Evolutionary conservation across 2,797 vertebrate species (phyloP).

Genomic region (Syndactyla subalaris): DNA sequence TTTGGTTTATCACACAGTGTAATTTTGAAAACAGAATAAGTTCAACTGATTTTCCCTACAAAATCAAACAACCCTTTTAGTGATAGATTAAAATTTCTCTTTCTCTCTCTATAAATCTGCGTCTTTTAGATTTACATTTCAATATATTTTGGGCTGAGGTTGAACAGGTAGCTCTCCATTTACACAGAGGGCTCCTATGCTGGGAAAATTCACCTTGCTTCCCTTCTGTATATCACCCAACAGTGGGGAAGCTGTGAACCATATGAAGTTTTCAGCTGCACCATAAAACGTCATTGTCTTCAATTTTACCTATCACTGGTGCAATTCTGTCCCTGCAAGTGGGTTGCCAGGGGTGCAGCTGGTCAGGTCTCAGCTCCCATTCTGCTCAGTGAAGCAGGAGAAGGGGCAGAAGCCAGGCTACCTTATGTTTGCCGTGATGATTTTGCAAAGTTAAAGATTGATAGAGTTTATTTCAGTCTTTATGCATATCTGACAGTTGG

Average conservation of each 20-base stretch:
- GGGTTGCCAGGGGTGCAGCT: background rate
- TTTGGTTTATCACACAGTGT: background rate
- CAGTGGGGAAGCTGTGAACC: background rate
- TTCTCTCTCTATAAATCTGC: background rate
- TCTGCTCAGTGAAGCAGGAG: background rate
- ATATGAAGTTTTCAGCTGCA: background rate
- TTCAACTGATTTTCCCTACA: background rate
- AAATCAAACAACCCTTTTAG: background rate
- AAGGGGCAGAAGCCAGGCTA: background rate
- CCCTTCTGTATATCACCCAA: background rate
- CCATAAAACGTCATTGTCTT: background rate
- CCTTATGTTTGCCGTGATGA: background rate
- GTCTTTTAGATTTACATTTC: background rate
- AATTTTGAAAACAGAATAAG: background rate
- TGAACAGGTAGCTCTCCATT: background rate
- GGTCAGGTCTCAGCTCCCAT: background rate
- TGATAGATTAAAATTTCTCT: background rate
- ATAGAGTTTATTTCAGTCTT: background rate
- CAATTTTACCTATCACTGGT: background rate
- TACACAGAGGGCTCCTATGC: fast-evolving
- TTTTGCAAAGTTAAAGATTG: background rate
- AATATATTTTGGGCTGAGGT: background rate
- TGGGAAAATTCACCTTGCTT: background rate
- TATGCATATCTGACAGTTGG: background rate
- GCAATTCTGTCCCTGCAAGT: background rate